Evolutionary conservation across 1,140 invertebrate species (phyloP), one percentile per base, ranked within the genome.

Genomic region (Galleria mellonella): DNA sequence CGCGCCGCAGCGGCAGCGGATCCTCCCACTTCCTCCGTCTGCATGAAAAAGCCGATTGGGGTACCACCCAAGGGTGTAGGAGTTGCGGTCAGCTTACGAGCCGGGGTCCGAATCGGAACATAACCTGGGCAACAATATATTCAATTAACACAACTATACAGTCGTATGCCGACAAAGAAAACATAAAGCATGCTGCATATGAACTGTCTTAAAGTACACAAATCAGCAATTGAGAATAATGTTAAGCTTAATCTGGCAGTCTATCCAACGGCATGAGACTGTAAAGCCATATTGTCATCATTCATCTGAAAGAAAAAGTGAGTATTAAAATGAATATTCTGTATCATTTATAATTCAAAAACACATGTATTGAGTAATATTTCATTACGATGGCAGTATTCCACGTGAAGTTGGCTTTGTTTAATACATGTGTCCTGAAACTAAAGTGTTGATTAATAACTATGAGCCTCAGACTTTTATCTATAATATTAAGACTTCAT

Each of bases 21-120:
- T 48, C 88, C 82, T 63, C 89, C 86, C 87, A 90, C 92, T 78
- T 95, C 95, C 83, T 96, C 94, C 48, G 90, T 89, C 87, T 99
- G 96, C 60, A 98, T 99, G 69, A 97, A 97, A 87, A 99, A 99
- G 13, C 98, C 98, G 62, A 94, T 92, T 2, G 96, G 96, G 4
- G 95, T 97, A 43, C 93, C 93, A 15, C 95, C 94, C 63, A 99
- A 93, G 1, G 98, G 98, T 3, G 98, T 99, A 3, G 98, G 98
- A 0, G 98, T 99, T 12, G 98, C 97, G 32, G 96, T 97, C 29
- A 99, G 88, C 87, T 99, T 99, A 53, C 98, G 90, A 10, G 97
- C 97, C 36, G 98, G 98, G 6, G 98, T 99, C 65, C 98, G 90
- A 45, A 99, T 97, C 3, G 98, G 98, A 47, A 99, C 92, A 73